A percentile compares a stretch with the other conserved stretches of the same genome.
Conservation (phyloP, 2,888 invertebrate species). For the Seira musarum region DNA sequence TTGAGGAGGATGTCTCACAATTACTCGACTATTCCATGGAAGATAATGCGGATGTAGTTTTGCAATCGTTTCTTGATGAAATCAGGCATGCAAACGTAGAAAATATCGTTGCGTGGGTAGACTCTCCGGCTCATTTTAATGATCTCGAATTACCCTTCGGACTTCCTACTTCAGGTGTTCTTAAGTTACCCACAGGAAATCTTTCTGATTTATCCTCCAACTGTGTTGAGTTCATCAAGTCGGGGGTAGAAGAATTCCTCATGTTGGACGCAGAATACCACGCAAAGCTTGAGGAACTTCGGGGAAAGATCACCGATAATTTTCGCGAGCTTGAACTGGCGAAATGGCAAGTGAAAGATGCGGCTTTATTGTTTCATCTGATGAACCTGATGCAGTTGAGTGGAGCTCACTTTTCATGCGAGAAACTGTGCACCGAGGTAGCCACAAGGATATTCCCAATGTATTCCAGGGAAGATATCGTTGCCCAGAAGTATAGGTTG, state of each 20-base stretch:
- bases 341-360: slow-evolving; percentile 47
- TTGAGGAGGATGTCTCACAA: neutral
- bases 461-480: slow-evolving; percentile 55
- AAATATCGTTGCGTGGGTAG: slow-evolving; percentile 58
- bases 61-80: slow-evolving; percentile 61
- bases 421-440: slow-evolving; percentile 53
- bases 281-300: slow-evolving; percentile 64
- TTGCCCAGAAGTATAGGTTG: slow-evolving; percentile 63
- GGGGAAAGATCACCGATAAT: slow-evolving; percentile 39
- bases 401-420: slow-evolving; percentile 26
- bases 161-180: slow-evolving; percentile 44
- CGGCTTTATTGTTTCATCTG: slow-evolving; percentile 53
- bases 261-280: slow-evolving; percentile 67
- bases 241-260: slow-evolving; percentile 62
- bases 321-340: slow-evolving; percentile 37
- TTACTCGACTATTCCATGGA: slow-evolving; percentile 11
- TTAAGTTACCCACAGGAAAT: slow-evolving; percentile 54
- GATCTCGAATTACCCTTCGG: slow-evolving; percentile 64
- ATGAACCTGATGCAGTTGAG: slow-evolving; percentile 34
- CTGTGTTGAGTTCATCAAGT: slow-evolving; percentile 57
- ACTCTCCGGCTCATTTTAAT: slow-evolving; percentile 38
- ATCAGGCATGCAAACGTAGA: slow-evolving; percentile 60
- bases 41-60: slow-evolving; percentile 46
- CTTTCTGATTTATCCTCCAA: neutral
- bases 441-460: slow-evolving; percentile 58